A percentile compares a stretch with the other conserved stretches of the same genome.
Conservation (phyloP, 2,113 vertebrate species). For the Cynoglossus semilaevis region DNA sequence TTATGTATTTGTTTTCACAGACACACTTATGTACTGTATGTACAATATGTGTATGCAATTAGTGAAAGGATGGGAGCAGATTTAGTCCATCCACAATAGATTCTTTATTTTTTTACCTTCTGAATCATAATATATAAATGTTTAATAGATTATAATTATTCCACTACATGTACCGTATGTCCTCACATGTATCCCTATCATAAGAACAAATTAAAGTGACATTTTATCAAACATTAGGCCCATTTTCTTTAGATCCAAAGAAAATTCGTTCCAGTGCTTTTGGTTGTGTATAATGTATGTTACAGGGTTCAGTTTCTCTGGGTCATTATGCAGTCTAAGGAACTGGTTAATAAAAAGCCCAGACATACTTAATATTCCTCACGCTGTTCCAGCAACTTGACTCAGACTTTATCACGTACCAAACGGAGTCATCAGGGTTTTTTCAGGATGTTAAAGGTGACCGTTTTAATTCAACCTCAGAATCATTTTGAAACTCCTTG, state of each 20-base stretch:
- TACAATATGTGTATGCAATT: slow-evolving; percentile 19
- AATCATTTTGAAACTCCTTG: not conserved
- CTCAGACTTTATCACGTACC: slow-evolving; percentile 20
- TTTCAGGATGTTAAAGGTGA: not conserved
- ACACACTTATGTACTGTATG: slow-evolving; percentile 26
- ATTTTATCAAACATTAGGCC: slow-evolving; percentile 28
- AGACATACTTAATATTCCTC: slow-evolving; percentile 57
- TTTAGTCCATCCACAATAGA: slow-evolving; percentile 62
- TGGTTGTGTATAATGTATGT: slow-evolving; percentile 29
- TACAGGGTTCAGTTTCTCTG: slow-evolving; percentile 5
- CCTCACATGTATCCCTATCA: slow-evolving; percentile 34
- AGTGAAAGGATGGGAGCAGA: slow-evolving; percentile 39
- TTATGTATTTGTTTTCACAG: slow-evolving; percentile 38
- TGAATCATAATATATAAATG: slow-evolving; percentile 76
- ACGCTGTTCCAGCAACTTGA: slow-evolving; percentile 24
- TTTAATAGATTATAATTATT: slow-evolving; percentile 62
- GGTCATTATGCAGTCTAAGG: slow-evolving; percentile 14
- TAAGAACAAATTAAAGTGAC: slow-evolving; percentile 56
- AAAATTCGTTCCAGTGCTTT: not conserved
- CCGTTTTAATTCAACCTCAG: not conserved
- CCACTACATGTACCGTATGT: slow-evolving; percentile 54
- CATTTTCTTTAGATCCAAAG: not conserved
- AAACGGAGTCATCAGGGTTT: not conserved
- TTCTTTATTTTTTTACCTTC: slow-evolving; percentile 80
- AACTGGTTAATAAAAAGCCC: slow-evolving; percentile 64